Conservation (phyloP, 2,888 invertebrate genomes). For the Melanostoma scalare region DNA sequence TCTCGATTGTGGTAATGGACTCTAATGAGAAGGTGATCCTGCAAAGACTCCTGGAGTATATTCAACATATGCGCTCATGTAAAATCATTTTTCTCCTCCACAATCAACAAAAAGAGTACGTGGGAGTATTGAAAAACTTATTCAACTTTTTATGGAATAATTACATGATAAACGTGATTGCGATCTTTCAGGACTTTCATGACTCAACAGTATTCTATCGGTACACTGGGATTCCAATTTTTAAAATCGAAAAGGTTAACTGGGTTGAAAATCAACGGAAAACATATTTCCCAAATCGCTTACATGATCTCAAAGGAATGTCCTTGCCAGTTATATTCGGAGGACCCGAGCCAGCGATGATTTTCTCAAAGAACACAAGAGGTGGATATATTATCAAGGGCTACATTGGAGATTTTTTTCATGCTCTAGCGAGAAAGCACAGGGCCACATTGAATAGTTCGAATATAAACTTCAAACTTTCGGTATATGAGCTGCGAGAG, state of each 20-base stretch:
- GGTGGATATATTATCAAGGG: slow-evolving; percentile 72
- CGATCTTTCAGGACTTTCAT: too few species aligned
- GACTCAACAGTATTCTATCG: not conserved
- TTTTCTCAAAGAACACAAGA: not conserved
- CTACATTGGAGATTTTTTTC: slow-evolving; percentile 76
- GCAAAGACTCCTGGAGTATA: not conserved
- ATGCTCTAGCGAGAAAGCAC: slow-evolving; percentile 75
- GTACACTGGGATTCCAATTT: not conserved
- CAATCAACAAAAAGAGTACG: not conserved
- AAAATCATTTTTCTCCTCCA: not conserved
- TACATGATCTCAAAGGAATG: not conserved
- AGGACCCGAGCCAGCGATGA: not conserved
- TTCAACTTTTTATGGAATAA: not conserved
- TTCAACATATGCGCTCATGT: not conserved
- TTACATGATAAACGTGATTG: too few species aligned
- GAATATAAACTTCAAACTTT: slow-evolving; percentile 53
- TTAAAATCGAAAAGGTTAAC: not conserved
- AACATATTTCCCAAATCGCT: not conserved
- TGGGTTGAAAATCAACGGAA: not conserved
- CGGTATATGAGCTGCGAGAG: slow-evolving; percentile 69
- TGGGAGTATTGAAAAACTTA: not conserved
- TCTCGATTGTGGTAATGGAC: too few species aligned
- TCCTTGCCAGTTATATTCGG: not conserved
- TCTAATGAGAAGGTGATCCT: too few species aligned
- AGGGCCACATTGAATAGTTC: slow-evolving; percentile 74